Base-by-base conservation (phyloP, 1,140 invertebrate genomes). In the Zaprionus capensis region DNA sequence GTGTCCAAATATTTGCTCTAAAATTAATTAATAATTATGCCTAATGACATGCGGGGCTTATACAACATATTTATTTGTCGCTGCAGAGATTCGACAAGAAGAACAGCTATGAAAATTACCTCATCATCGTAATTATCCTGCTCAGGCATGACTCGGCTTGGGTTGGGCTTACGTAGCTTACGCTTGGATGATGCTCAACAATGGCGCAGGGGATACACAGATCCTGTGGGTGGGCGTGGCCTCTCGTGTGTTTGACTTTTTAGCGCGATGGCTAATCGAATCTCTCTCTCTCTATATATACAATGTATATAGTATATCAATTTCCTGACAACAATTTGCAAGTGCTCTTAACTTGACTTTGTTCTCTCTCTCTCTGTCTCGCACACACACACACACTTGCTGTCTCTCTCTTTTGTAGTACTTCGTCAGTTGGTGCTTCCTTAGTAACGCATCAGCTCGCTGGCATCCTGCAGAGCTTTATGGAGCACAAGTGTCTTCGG, bases 41-140 rank as follows among this genome's bases (percentile, higher is more conserved):
- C 65, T 84, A 79, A 90, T 85, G 72, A 81, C 85, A 82, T 82
- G 78, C 75, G 66, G 71, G 71, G 41, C n/a, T 9, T 65, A 53
- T 49, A 78, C 67, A 77, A 85, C 79, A 78, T 78, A 78, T 86
- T 85, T 59, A 22, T 59, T 76, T 77, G 69, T 71, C 55, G 14
- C 53, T n/a, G 53, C 26, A 56, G 12, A 56, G n/a, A 31, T 31
- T 28, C 46, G 38, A 26, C 63, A 67, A 51, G 36, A 57, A 46
- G 36, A 57, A 46, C 53, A 80, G 76, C 74, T 88, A 88, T 88
- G 77, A 81, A 91, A 82, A 82, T 91, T 91, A 91, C 88, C 88
- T 91, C 88, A 88, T 91, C 88, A 85, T 91, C 90, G 81, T 91
- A 91, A 91, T 91, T 91, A 83, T 91, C 88, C 82, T 91, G 88